These are phyloP conservation scores for Thecophora atra DNA, from an alignment of 2,888 invertebrate species.

Conservation along the genomic window DNA sequence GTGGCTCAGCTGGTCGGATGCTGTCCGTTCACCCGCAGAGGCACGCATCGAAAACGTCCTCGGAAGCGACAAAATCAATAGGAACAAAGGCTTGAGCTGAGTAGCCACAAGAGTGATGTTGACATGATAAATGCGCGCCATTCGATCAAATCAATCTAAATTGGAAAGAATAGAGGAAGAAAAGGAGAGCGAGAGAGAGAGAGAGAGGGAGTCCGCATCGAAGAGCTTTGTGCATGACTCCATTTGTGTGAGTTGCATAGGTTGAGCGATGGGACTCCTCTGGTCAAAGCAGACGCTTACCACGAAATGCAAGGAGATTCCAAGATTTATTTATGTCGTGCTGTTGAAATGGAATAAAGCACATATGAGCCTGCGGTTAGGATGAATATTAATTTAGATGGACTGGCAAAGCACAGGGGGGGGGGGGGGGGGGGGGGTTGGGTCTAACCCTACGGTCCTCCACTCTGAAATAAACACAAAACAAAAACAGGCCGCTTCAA, in stretches of 20 bases:
- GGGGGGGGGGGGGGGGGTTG: background rate
- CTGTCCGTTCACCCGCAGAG: no score
- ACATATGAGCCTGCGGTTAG: slow-evolving; percentile 34
- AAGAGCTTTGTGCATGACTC: background rate
- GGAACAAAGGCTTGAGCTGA: slow-evolving; percentile 10
- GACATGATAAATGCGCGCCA: slow-evolving; percentile 27
- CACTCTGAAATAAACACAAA: no score
- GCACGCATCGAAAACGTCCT: no score
- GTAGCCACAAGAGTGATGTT: slow-evolving; percentile 23
- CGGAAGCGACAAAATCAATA: slow-evolving; percentile 22
- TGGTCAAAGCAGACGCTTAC: background rate
- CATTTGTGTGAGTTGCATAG: background rate
- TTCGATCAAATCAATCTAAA: slow-evolving; percentile 35
- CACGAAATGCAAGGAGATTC: slow-evolving; percentile 5
- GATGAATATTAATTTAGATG: slow-evolving; percentile 30
- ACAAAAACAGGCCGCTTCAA: no score
- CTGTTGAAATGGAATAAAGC: slow-evolving; percentile 20
- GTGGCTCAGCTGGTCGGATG: background rate
- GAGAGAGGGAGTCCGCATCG: no score
- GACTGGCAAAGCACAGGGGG: background rate
- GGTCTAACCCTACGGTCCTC: background rate
- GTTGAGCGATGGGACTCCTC: background rate
- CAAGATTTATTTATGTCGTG: slow-evolving; percentile 30
- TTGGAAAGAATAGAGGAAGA: slow-evolving; percentile 1
- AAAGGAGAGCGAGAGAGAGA: background rate